Base-by-base conservation (phyloP, 2,797 vertebrate genomes). In the Mareca strepera region DNA sequence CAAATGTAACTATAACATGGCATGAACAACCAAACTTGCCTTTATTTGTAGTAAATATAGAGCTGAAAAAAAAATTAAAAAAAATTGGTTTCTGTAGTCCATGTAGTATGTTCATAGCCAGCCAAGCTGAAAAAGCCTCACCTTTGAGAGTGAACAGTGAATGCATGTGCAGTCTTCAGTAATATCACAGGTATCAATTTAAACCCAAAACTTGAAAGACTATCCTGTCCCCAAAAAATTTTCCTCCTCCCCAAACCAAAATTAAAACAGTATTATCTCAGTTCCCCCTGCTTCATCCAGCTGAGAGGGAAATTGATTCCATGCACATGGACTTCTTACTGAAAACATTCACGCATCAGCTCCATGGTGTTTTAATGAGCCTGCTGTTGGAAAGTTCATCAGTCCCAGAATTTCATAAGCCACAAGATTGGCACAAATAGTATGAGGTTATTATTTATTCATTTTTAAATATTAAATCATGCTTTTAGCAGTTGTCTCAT, bases 381-480 rank as follows among this genome's bases (percentile, higher is more conserved):
- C 37, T 44, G 58, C 90, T 66, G 37, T 86, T 88, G 82, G 35
- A 77, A 94, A 85, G 52, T 35, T 81, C 79, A 80, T 77, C 60
- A 53, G 87, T 59, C 43, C 21, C 66, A 83, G 67, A 86, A 92
- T 84, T 68, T 68, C 23, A 3, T 73, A 82, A 87, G 31, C 59
- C 7, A 0, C 74, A 88, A 53, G 43, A 76, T 6, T 82, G 81
- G 55, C 86, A 46, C 23, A 37, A 76, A 81, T 92, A 74, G 29
- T 39, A 41, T 88, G 73, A 90, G 22, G 41, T 90, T 94, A 64
- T 73, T 94, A 83, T 83, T 91, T 93, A 70, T 44, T 88, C 2
- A 43, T 82, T 95, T 91, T 88, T 18, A 64, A 93, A 67, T 74
- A 78, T 68, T 82, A 82, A 87, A 64, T 75, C 21, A 37, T 68